Percentiles rank a stretch among this genome's conserved stretches.
phyloP scores from a whole-genome alignment of 2,888 invertebrate genomes.

The Tenthredo distinguenda region DNA sequence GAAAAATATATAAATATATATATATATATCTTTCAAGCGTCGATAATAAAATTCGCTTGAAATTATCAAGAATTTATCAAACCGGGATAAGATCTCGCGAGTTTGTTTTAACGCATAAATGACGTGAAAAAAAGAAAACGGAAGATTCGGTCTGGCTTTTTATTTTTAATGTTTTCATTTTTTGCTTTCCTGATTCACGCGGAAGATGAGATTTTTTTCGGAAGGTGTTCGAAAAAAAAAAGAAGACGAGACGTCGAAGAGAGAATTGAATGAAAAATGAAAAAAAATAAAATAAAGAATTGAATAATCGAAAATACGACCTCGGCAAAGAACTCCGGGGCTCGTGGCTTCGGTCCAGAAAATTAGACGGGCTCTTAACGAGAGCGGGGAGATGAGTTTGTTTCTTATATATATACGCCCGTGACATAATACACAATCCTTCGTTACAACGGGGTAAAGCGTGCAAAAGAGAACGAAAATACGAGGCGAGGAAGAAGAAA shows the following conservation, averaged over 20 bases:
- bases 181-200: not conserved
- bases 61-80: conserved; percentile 26
- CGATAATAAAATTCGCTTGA: conserved; percentile 23
- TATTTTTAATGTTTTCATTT: not conserved
- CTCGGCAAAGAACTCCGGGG: not conserved
- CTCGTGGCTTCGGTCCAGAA: conserved; percentile 8
- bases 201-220: not conserved
- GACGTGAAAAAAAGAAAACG: too few species aligned
- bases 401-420: not conserved
- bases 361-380: conserved; percentile 2
- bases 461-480: not conserved
- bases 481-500: not conserved
- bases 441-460: not conserved
- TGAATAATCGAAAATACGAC: not conserved
- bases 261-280: too few species aligned
- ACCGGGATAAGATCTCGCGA: conserved; percentile 18
- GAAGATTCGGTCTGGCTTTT: not conserved
- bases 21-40: too few species aligned
- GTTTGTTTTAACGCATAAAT: not conserved
- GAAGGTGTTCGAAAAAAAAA: not conserved
- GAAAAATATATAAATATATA: too few species aligned
- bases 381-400: not conserved
- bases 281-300: not conserved
- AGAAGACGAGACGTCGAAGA: not conserved
- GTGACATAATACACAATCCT: conserved; percentile 22